phyloP scores from a whole-genome alignment of 2,888 invertebrate species.

The Drosophila monieri region DNA sequence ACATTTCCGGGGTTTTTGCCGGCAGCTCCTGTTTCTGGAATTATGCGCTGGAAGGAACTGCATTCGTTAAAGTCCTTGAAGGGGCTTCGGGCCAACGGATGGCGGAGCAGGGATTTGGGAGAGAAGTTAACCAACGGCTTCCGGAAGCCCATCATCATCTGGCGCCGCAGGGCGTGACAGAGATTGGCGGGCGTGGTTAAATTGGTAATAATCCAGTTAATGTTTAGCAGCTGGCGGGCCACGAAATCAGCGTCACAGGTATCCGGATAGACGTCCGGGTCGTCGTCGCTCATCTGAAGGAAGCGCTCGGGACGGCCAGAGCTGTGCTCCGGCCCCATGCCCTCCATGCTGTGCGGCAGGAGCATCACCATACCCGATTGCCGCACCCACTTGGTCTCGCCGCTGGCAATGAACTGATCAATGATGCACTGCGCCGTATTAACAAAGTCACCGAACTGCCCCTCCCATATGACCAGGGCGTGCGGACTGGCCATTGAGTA shows the following conservation, averaged over 20 bases:
- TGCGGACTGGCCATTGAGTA: constrained; percentile 99
- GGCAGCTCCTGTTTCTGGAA: constrained; percentile 87
- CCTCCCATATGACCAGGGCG: constrained; percentile 98
- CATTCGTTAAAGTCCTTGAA: constrained; percentile 95
- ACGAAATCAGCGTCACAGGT: constrained; percentile 92
- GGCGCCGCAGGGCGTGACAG: constrained; percentile 97
- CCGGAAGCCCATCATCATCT: constrained; percentile 97
- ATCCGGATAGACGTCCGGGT: constrained; percentile 96
- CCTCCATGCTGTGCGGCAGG: constrained; percentile 98
- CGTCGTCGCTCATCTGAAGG: constrained; percentile 97
- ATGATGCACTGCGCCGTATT: constrained; percentile 99
- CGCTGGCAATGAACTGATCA: constrained; percentile 94
- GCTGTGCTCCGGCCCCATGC: constrained; percentile 94
- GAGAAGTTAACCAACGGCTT: constrained; percentile 98
- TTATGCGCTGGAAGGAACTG: constrained; percentile 89
- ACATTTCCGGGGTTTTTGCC: constrained; percentile 86
- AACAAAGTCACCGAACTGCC: constrained; percentile 99
- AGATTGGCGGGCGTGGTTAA: constrained; percentile 97
- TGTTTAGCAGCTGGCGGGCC: constrained; percentile 96
- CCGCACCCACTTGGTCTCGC: constrained; percentile 98
- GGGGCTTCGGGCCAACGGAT: constrained; percentile 95
- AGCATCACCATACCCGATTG: constrained; percentile 97
- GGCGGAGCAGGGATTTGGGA: constrained; percentile 97
- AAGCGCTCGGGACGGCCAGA: constrained; percentile 88
- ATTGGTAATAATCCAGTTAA: constrained; percentile 98